Evolutionary conservation across 2,888 invertebrate species (phyloP), one percentile per base, ranked within the genome.

Genomic region (Rhagium mordax): DNA sequence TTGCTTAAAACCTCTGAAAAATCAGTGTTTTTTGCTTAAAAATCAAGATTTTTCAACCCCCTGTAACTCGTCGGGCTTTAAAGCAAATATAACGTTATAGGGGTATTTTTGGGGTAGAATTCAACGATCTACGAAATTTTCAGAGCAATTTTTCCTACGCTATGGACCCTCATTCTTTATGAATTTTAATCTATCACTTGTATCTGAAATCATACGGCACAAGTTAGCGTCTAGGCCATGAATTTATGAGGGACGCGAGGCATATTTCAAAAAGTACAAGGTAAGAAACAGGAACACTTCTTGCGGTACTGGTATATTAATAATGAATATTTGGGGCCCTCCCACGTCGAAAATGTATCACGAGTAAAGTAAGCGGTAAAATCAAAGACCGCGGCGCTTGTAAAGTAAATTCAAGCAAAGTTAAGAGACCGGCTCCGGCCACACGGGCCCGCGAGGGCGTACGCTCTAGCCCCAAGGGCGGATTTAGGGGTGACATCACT

Each of bases 321-420:
- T 79, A 76, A 79, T 76, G 78, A 79, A 80, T 80, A 85, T 85
- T 85, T 84, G 83, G 85, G 80, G 84, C 81, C 85, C 85, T 84
- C 85, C 85, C 85, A 85, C 85, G 84, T 85, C 79, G 85, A 82
- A 85, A 84, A 82, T 85, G 85, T 84, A 85, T 81, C 84, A 77
- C 67, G 69, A 72, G 59, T 49, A 27, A 64, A 66, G 77, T 78
- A 79, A 78, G 81, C 81, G 81, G 82, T 72, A 73, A 78, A 76
- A 79, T 84, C 84, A 84, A 84, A 85, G 84, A 79, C 70, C 71
- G 79, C 84, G 78, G 80, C 79, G 69, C 76, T 80, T 75, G 76
- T 77, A 75, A 74, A 77, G 75, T 74, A 76, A 76, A 78, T 74
- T 72, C 71, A 68, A 76, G 78, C 73, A 69, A 76, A 75, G 70